Base-by-base conservation (phyloP, 1,140 invertebrate genomes). In the Glomeris maerens region DNA sequence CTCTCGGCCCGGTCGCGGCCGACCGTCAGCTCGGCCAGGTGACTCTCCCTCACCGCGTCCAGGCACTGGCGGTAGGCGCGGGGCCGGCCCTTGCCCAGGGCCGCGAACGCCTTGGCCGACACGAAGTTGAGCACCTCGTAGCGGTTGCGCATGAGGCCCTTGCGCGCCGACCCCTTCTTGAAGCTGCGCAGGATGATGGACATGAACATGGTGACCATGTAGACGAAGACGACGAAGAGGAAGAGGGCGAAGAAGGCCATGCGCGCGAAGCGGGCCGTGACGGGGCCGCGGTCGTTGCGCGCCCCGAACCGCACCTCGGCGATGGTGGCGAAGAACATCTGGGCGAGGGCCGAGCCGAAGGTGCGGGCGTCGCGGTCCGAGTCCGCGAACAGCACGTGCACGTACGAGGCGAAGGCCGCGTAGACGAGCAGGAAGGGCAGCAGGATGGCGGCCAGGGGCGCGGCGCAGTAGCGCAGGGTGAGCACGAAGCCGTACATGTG, bases 341-440 rank as follows among this genome's bases (percentile, higher is more conserved):
- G 40, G 20, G 25, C 5, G 17, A 42, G 25, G 5, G 4, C 25
- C 5, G 10, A 21, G 4, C 20, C 5, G 25, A 42, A 42, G 17
- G 40, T 5, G 5, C 25, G 40, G 25, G 25, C 20, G 4, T 5
- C 20, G 17, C 4, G 5, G 20, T 42, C 17, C 4, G 20, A 21
- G 5, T 17, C 10, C 4, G 17, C 40, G 25, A 42, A 17, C 5
- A 42, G 10, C 25, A 42, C 20, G 20, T 5, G 17, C 10, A 5
- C 17, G 10, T 4, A 4, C 2, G 25, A 7, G 5, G 39, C 5
- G 41, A 55, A 55, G 10, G 13, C 23, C 3, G 21, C 22, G 5
- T 26, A 53, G 41, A 39, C 21, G 13, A 26, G 40, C 17, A 21
- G 40, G 47, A 14, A 58, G 36, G 44, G 38, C 54, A 13, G 45